phyloP scores from a whole-genome alignment of 2,113 vertebrate species.

The Petrocephalus microphthalmus region DNA sequence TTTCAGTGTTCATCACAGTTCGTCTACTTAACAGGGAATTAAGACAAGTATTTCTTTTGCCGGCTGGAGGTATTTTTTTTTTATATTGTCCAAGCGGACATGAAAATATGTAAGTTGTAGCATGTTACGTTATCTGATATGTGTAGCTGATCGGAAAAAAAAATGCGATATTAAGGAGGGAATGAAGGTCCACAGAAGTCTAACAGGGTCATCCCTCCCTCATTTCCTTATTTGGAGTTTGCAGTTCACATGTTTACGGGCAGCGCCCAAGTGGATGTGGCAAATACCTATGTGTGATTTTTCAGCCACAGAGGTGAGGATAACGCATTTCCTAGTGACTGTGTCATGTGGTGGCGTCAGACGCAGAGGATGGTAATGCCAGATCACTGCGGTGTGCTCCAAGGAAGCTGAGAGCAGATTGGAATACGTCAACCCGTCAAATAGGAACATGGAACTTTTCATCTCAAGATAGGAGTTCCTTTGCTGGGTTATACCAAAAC shows the following conservation, averaged over 20 bases:
- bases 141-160: too few species aligned
- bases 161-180: background rate
- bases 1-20: background rate
- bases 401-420: background rate
- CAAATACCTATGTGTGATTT: slow-evolving; percentile 6
- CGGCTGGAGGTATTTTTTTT: background rate
- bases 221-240: background rate
- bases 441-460: background rate
- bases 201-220: background rate
- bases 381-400: background rate
- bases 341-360: background rate
- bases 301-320: background rate
- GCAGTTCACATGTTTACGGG: background rate
- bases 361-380: background rate
- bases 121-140: background rate
- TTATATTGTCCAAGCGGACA: background rate
- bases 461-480: background rate
- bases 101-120: background rate
- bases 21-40: background rate
- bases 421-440: background rate
- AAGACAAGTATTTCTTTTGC: background rate
- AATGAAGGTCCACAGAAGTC: background rate
- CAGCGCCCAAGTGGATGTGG: slow-evolving; percentile 7
- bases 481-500: background rate
- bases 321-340: background rate